Evolutionary conservation across 2,113 vertebrate species (phyloP).

Genomic region (Arenaria interpres): DNA sequence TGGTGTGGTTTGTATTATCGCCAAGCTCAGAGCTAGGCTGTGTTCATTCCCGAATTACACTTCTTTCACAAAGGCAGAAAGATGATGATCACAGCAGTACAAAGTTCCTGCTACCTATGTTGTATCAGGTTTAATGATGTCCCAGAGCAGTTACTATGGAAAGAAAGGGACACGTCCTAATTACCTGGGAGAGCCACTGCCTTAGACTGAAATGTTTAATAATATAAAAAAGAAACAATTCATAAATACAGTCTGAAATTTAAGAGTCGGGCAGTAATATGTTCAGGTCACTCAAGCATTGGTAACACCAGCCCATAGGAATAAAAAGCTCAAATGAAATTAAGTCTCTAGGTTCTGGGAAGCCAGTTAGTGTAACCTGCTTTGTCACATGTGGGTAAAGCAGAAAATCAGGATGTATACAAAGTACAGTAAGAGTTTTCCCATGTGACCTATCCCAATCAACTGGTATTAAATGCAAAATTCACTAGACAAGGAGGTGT

Average conservation of each 20-base stretch:
- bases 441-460: not conserved
- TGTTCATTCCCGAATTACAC: not conserved
- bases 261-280: not conserved
- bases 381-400: not conserved
- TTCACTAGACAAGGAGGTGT: not conserved
- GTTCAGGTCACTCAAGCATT: not conserved
- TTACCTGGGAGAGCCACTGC: not conserved
- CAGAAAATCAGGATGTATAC: not conserved
- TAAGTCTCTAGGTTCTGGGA: not conserved
- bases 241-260: not conserved
- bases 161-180: not conserved
- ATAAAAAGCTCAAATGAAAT: constrained; percentile 22
- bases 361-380: not conserved
- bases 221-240: not conserved
- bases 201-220: not conserved
- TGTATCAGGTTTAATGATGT: not conserved
- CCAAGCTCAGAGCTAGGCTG: not conserved
- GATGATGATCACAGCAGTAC: not conserved
- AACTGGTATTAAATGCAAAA: not conserved
- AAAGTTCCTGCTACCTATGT: not conserved
- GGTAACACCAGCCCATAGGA: not conserved
- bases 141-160: not conserved
- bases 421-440: not conserved
- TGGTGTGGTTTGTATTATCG: not conserved
- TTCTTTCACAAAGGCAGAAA: not conserved